A percentile compares a stretch with the other conserved stretches of the same genome.
Conservation (phyloP, 2,113 vertebrate species). For the Monarcha castaneiventris region DNA sequence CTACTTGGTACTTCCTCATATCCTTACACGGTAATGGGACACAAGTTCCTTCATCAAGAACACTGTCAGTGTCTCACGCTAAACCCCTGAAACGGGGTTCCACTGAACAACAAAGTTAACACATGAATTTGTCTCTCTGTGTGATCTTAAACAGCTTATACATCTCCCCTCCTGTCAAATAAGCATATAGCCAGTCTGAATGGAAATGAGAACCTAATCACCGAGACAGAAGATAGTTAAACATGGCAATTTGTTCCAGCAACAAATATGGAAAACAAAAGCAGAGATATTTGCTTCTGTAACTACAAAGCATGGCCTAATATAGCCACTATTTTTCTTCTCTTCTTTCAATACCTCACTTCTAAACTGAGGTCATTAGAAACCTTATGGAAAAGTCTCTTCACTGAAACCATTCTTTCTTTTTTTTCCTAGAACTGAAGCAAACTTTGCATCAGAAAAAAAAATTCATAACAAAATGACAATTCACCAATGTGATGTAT, state of each 20-base stretch:
- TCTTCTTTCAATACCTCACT: neutral
- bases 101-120: neutral
- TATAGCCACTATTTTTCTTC: neutral
- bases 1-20: neutral
- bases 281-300: neutral
- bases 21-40: neutral
- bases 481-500: neutral
- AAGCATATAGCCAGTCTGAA: neutral
- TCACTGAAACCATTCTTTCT: neutral
- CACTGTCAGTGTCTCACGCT: neutral
- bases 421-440: neutral
- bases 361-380: neutral
- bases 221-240: neutral
- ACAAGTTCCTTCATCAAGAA: neutral
- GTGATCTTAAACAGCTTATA: neutral
- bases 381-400: neutral
- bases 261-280: neutral
- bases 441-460: neutral
- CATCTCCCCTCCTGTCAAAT: neutral
- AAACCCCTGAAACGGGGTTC: fast-evolving
- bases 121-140: neutral
- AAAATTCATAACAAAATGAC: neutral
- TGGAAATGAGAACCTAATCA: neutral
- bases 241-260: neutral
- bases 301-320: neutral